A percentile compares a stretch with the other conserved stretches of the same genome.
Conservation (phyloP, 2,888 invertebrate species). For the Chrysolina haemoptera region DNA sequence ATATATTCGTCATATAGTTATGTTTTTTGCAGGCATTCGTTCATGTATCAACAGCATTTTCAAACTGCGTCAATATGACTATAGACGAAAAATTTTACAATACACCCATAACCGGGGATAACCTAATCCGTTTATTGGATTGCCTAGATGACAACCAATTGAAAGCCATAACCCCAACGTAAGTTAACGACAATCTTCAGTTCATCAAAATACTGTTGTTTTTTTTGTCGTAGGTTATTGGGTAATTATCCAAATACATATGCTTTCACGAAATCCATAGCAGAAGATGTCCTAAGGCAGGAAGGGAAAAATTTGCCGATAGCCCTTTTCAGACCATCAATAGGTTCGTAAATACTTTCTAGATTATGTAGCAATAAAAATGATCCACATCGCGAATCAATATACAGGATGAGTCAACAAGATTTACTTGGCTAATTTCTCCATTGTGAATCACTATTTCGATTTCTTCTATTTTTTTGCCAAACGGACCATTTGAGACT, state of each 20-base stretch:
- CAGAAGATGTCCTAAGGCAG: conserved; percentile 81
- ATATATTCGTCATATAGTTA: neutral
- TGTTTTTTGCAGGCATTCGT: conserved; percentile 66
- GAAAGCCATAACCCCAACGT: conserved; percentile 61
- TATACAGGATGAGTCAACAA: too few species aligned
- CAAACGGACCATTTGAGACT: too few species aligned
- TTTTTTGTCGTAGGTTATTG: conserved; percentile 49
- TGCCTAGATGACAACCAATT: conserved; percentile 68
- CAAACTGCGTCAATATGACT: conserved; percentile 73
- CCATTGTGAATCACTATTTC: too few species aligned
- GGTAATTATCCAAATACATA: conserved; percentile 80
- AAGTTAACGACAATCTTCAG: conserved; percentile 47
- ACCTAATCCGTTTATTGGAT: conserved; percentile 68
- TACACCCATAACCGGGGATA: conserved; percentile 65
- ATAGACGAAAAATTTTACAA: conserved; percentile 74
- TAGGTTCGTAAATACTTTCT: conserved; percentile 73
- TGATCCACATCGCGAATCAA: too few species aligned
- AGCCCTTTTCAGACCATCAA: conserved; percentile 87
- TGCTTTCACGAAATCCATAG: conserved; percentile 90
- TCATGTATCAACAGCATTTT: conserved; percentile 78
- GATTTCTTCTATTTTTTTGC: too few species aligned
- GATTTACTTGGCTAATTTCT: too few species aligned
- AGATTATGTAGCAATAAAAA: too few species aligned
- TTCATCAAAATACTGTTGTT: neutral
- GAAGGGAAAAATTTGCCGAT: conserved; percentile 81